Conservation (phyloP, 2,888 invertebrate genomes). For the Euzophera pinguis region DNA sequence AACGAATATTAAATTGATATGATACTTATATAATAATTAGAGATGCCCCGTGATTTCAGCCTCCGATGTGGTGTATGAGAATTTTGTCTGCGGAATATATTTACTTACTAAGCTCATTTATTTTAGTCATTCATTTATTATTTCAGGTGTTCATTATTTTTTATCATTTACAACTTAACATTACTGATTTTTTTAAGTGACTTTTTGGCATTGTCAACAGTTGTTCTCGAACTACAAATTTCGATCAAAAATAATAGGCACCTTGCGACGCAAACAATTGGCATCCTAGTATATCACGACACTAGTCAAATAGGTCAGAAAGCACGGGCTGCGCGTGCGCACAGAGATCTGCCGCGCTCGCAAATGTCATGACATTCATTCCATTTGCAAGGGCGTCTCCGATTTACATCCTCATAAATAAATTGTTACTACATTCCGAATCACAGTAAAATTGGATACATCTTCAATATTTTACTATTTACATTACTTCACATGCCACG, state of each 20-base stretch:
- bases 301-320: constrained; percentile 5
- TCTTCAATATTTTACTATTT: background rate
- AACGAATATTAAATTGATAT: too few relatives aligned
- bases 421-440: background rate
- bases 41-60: too few relatives aligned
- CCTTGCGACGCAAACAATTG: background rate
- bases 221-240: constrained; percentile 6
- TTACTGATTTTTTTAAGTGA: too few relatives aligned
- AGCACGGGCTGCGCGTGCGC: constrained; percentile 23
- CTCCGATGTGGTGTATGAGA: too few relatives aligned
- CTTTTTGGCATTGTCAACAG: background rate
- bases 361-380: constrained; percentile 62
- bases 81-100: too few relatives aligned
- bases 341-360: constrained; percentile 27
- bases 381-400: constrained; percentile 46
- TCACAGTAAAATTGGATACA: background rate
- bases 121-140: too few relatives aligned
- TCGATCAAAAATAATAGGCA: background rate
- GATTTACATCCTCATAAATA: constrained; percentile 26
- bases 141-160: too few relatives aligned
- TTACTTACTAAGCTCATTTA: too few relatives aligned
- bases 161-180: too few relatives aligned
- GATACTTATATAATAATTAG: background rate
- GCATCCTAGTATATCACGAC: constrained; percentile 5
- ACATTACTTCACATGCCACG: too few relatives aligned